A percentile compares a stretch with the other conserved stretches of the same genome.
Evolutionary conservation across 2,888 invertebrate species (phyloP).

Genomic region (Lutraria lutraria): DNA sequence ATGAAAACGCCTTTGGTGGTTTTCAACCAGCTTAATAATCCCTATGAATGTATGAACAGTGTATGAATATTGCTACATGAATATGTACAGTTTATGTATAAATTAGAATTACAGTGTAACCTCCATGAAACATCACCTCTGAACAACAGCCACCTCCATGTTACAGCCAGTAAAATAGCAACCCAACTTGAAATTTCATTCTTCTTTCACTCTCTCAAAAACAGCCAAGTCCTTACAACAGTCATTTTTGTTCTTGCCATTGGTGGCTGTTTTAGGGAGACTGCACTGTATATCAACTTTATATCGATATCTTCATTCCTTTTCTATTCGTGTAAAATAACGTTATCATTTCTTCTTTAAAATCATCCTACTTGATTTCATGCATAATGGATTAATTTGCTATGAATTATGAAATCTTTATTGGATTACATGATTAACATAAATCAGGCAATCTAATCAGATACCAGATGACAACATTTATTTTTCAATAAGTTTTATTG

Average conservation of each 20-base stretch:
- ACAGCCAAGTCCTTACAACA: too few species aligned
- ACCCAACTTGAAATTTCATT: too few species aligned
- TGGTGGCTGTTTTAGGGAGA: too few species aligned
- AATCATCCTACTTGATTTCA: not conserved
- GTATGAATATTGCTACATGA: not conserved
- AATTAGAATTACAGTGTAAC: too few species aligned
- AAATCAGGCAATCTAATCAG: not conserved
- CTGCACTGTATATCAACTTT: too few species aligned
- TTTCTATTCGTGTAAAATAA: not conserved
- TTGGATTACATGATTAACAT: not conserved
- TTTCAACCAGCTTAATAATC: not conserved
- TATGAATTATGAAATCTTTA: not conserved
- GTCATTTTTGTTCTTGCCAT: too few species aligned
- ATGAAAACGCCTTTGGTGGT: not conserved
- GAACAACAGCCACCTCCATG: too few species aligned
- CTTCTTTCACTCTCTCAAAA: too few species aligned
- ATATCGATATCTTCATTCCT: not conserved
- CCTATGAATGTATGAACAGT: not conserved
- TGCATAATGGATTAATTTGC: not conserved
- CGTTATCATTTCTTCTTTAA: not conserved
- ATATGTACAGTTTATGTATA: not conserved
- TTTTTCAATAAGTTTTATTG: not conserved
- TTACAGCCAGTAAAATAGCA: too few species aligned
- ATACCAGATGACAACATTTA: not conserved
- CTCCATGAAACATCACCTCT: too few species aligned